A percentile compares a stretch with the other conserved stretches of the same genome.
Conservation (phyloP, 1,140 invertebrate species). For the Phocides pigmalion region DNA sequence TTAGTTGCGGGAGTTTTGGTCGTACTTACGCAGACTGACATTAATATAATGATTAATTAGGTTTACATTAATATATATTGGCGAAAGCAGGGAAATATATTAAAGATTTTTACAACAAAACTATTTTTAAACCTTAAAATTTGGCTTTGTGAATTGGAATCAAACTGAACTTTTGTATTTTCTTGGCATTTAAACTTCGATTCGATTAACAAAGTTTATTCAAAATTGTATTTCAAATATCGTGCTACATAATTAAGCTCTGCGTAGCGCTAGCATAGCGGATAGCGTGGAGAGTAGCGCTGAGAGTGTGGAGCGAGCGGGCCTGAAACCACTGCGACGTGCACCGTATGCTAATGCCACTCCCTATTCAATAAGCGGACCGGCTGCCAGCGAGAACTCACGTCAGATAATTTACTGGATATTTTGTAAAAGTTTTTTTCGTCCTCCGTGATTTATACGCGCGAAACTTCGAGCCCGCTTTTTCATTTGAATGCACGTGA, state of each 20-base stretch:
- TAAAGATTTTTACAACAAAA: too few relatives aligned
- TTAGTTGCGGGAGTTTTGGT: neutral
- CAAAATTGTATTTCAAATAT: neutral
- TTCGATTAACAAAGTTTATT: neutral
- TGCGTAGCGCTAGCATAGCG: neutral
- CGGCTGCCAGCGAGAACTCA: slow-evolving; percentile 78
- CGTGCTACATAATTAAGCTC: neutral
- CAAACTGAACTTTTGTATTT: too few relatives aligned
- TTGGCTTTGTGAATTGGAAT: too few relatives aligned
- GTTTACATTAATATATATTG: neutral
- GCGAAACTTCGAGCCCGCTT: slow-evolving; percentile 80
- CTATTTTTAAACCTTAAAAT: too few relatives aligned
- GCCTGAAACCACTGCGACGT: slow-evolving; percentile 68
- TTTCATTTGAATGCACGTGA: slow-evolving; percentile 83
- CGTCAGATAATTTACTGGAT: slow-evolving; percentile 84
- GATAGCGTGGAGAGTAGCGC: slow-evolving; percentile 45
- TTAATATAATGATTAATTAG: neutral
- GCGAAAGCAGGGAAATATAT: too few relatives aligned
- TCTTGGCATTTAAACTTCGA: too few relatives aligned
- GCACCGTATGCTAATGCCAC: slow-evolving; percentile 78
- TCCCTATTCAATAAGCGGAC: slow-evolving; percentile 83
- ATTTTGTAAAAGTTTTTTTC: slow-evolving; percentile 84
- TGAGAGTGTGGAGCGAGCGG: slow-evolving; percentile 39
- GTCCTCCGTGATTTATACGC: slow-evolving; percentile 82
- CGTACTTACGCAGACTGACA: neutral